Evolutionary conservation across 2,888 invertebrate genomes (phyloP).

Genomic region (Tipula confusa): DNA sequence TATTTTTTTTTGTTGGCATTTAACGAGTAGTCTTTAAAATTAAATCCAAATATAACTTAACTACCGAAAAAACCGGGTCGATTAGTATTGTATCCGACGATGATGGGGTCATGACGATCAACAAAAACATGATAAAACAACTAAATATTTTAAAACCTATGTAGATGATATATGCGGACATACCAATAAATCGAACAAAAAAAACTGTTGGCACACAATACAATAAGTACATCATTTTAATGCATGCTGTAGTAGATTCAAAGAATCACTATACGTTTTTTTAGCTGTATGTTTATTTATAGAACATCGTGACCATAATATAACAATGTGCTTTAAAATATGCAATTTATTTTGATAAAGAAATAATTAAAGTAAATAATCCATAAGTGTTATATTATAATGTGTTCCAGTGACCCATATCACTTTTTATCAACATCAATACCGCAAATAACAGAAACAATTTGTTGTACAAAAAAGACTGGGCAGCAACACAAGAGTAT

Average conservation of each 20-base stretch:
- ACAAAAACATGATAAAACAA: neutral
- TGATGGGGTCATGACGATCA: neutral
- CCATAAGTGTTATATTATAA: neutral
- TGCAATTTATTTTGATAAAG: neutral
- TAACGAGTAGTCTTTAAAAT: neutral
- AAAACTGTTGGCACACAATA: neutral
- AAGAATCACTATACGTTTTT: neutral
- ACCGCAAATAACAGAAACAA: neutral
- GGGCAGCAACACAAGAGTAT: neutral
- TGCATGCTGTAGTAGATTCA: neutral
- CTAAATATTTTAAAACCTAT: neutral
- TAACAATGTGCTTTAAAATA: neutral
- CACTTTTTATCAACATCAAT: neutral
- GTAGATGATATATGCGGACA: neutral
- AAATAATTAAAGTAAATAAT: neutral
- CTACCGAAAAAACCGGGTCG: neutral
- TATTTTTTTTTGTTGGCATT: too few species aligned
- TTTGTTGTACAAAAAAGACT: neutral
- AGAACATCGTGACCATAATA: neutral
- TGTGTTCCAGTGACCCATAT: neutral
- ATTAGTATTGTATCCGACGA: neutral
- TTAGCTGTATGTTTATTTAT: slow-evolving; percentile 6
- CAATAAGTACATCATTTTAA: neutral
- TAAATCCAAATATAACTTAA: slow-evolving; percentile 20
- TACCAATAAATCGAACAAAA: neutral